Evolutionary conservation across 2,113 vertebrate species (phyloP).

Genomic region (Cranoglanis bouderius): DNA sequence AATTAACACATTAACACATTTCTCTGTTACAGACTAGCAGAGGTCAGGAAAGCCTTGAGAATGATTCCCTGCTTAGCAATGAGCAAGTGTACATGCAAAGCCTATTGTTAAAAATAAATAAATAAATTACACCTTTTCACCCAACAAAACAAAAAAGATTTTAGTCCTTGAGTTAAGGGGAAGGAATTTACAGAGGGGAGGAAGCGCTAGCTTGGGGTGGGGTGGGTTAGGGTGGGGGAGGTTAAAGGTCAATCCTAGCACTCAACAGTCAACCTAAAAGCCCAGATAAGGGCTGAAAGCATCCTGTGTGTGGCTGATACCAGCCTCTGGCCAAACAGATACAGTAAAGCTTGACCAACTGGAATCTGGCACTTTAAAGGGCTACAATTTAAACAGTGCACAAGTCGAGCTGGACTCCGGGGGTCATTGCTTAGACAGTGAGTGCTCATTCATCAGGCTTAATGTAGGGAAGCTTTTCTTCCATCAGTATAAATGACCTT

Average conservation of each 20-base stretch:
- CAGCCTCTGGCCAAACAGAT: slow-evolving; percentile 73
- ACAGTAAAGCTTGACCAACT: slow-evolving; percentile 71
- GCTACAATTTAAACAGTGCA: slow-evolving; percentile 32
- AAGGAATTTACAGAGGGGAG: slow-evolving; percentile 73
- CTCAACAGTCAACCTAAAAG: slow-evolving; percentile 82
- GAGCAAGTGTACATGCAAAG: slow-evolving; percentile 2
- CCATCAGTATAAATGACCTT: slow-evolving; percentile 70
- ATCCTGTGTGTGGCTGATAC: slow-evolving; percentile 78
- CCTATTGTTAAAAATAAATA: slow-evolving; percentile 50
- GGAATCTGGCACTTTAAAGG: slow-evolving; percentile 57
- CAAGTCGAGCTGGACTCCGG: slow-evolving; percentile 37
- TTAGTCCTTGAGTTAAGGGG: slow-evolving; percentile 57
- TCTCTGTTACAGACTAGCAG: not conserved
- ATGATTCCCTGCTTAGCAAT: not conserved
- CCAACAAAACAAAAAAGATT: slow-evolving; percentile 58
- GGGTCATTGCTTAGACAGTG: slow-evolving; percentile 66
- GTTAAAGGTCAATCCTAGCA: slow-evolving; percentile 85
- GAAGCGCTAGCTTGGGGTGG: slow-evolving; percentile 51
- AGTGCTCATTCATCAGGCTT: slow-evolving; percentile 68
- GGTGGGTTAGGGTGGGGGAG: slow-evolving; percentile 66
- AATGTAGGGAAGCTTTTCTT: slow-evolving; percentile 69
- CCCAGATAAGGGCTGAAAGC: slow-evolving; percentile 85
- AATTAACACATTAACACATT: not conserved
- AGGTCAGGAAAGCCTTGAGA: not conserved
- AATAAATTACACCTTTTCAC: slow-evolving; percentile 36